Conservation (phyloP, 2,113 vertebrate species). For the Dinomys branickii region DNA sequence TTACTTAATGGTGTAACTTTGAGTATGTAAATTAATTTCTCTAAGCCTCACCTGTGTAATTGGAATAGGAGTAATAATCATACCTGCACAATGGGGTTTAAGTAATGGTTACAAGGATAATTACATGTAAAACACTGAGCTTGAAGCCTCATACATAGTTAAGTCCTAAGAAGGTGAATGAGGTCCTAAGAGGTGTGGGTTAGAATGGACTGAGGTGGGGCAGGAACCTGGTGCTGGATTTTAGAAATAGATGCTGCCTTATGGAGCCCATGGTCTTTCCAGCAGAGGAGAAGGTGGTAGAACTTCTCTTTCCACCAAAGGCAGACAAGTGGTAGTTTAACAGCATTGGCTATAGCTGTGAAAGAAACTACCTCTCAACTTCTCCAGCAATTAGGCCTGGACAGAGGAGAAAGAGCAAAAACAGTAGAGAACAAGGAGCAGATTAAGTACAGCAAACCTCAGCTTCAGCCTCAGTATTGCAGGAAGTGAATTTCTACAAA, state of each 20-base stretch:
- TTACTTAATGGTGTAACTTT: background rate
- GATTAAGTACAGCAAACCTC: background rate
- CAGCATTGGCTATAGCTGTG: background rate
- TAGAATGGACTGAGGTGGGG: background rate
- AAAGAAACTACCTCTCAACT: background rate
- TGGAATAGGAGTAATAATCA: background rate
- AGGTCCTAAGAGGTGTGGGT: background rate
- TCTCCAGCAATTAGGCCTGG: background rate
- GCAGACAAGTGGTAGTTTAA: background rate
- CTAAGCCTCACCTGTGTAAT: background rate
- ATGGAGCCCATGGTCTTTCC: background rate
- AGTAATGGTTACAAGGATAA: slow-evolving; percentile 2
- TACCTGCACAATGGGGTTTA: background rate
- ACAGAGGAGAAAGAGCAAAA: background rate
- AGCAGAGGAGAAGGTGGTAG: background rate
- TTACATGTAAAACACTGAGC: background rate
- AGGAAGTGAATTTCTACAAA: background rate
- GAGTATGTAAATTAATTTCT: background rate
- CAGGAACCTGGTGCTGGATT: background rate
- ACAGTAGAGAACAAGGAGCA: background rate
- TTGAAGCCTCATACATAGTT: background rate
- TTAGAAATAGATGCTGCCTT: background rate
- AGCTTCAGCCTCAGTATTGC: background rate
- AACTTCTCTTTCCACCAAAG: background rate
- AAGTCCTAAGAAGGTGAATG: background rate